These are phyloP conservation scores for Azemiops feae DNA, from an alignment of 2,113 vertebrate species.

Conservation along the genomic window DNA sequence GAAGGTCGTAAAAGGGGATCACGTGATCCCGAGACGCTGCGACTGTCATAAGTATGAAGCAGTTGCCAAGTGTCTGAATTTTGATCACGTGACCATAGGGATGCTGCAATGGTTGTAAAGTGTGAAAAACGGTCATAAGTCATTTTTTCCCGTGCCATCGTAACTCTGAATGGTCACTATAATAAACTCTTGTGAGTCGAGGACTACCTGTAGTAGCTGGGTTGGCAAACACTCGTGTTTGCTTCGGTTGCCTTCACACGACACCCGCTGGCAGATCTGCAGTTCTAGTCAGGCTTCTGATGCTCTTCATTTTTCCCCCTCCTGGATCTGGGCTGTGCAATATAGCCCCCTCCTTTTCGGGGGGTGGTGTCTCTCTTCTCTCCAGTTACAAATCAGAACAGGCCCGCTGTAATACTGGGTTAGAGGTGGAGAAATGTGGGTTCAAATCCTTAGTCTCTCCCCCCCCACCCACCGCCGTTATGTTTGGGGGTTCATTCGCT, in stretches of 20 bases:
- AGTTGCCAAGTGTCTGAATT: not conserved
- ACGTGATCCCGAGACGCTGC: not conserved
- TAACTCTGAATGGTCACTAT: not conserved
- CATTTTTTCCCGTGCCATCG: too few species aligned
- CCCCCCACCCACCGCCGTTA: not conserved
- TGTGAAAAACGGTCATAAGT: not conserved
- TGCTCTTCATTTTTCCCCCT: not conserved
- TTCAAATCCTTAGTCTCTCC: not conserved
- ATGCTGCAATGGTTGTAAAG: not conserved
- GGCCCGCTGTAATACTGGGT: not conserved
- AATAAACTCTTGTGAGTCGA: not conserved
- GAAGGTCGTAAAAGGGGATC: not conserved
- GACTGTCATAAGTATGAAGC: not conserved
- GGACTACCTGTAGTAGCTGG: not conserved
- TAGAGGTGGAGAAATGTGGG: not conserved
- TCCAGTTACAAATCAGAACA: not conserved
- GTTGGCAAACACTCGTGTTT: not conserved
- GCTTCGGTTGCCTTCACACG: not conserved
- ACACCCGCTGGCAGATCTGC: not conserved
- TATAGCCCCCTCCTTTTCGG: accelerated
- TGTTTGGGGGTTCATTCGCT: not conserved
- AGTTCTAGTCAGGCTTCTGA: not conserved
- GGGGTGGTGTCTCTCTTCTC: not conserved
- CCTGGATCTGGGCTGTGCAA: not conserved
- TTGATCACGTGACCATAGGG: not conserved